Evolutionary conservation across 2,113 vertebrate genomes (phyloP), one percentile per base, ranked within the genome.

Genomic region (Cyanistes caeruleus): DNA sequence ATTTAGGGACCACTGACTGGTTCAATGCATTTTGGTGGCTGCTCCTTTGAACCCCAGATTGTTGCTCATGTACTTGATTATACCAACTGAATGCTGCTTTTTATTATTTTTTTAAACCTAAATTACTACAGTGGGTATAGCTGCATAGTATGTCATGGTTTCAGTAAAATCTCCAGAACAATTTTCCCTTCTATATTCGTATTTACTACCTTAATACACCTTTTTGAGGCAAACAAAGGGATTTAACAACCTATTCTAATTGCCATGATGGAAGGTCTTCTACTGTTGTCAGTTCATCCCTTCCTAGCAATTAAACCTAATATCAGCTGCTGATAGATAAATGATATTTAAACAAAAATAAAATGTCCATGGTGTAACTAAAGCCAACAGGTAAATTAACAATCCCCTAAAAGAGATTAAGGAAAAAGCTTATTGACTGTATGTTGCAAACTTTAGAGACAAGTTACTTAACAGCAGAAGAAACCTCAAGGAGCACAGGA

Each of bases 91-190:
- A 56, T n/a, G 14, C 7, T 63, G 39, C 4, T 39, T 59, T 60
- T 60, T 24, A 2, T 46, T 33, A 52, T 9, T 0, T n/a, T 48
- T 18, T 31, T 2, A 0, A 52, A 63, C 60, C 33, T 60, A 21
- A 21, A 35, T 72, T 24, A 56, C 16, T 63, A 27, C 5, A 11
- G 28, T 46, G 7, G 17, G 5, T 21, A 41, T 15, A 79, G 22
- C 16, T 75, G 20, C 15, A 44, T 12, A 69, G 28, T 31, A 52
- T 21, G 3, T 20, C 28, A 27, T 3, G 2, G 15, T 89, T 89
- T 87, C 52, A 78, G 30, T 41, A 84, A 83, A 92, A 72, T 24
- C 9, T 78, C 59, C 19, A 55, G 22, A 44, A 55, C 7, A 30
- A 33, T n/a, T 60, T 77, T 56, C 9, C 22, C 13, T 52, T 81